Conservation (phyloP, 2,113 vertebrate genomes). For the Abramis brama region DNA sequence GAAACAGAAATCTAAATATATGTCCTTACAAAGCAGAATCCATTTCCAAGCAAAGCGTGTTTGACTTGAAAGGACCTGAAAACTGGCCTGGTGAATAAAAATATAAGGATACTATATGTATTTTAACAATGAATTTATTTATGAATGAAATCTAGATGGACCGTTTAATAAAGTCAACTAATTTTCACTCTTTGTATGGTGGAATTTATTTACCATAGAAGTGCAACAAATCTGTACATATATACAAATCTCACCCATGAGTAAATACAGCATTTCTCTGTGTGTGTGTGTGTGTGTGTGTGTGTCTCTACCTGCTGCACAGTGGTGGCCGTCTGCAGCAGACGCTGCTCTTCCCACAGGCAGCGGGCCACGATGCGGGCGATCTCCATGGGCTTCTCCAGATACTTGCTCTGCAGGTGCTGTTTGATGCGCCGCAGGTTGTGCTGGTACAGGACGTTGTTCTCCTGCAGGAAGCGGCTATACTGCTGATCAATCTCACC, state of each 20-base stretch:
- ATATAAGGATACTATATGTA: background rate
- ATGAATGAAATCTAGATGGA: background rate
- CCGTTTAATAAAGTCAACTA: background rate
- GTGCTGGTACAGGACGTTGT: slow-evolving; percentile 97
- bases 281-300: background rate
- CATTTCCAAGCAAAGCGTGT: background rate
- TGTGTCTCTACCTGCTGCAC: slow-evolving; percentile 83
- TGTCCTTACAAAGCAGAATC: background rate
- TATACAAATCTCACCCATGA: background rate
- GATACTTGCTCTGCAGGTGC: slow-evolving; percentile 96
- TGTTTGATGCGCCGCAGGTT: slow-evolving; percentile 97
- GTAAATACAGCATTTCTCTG: background rate
- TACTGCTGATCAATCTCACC: slow-evolving; percentile 99
- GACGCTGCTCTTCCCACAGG: slow-evolving; percentile 93
- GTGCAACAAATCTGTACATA: background rate
- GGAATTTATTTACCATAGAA: background rate
- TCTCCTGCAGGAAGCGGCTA: slow-evolving; percentile 97
- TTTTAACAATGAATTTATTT: background rate
- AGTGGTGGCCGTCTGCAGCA: slow-evolving; percentile 90
- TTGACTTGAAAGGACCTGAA: background rate
- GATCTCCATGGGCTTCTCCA: slow-evolving; percentile 98
- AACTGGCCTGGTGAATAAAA: background rate
- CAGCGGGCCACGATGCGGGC: slow-evolving; percentile 96
- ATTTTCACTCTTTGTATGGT: background rate
- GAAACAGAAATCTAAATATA: background rate